Conservation (phyloP, 2,797 vertebrate genomes). For the Lithobates pipiens region DNA sequence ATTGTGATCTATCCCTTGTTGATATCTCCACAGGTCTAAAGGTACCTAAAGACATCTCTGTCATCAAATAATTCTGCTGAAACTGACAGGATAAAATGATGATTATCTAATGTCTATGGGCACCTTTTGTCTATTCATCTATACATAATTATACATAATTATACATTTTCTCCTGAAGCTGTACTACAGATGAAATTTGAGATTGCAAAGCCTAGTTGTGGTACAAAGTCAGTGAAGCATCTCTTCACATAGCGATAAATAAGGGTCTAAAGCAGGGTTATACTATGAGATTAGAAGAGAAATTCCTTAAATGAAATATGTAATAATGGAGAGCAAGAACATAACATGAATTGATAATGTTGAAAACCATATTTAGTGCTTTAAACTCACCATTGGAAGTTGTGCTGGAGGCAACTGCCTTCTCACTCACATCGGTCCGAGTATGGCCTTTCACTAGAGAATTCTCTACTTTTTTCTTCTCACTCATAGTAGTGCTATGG, state of each 20-base stretch:
- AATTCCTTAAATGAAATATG: neutral
- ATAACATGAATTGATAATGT: neutral
- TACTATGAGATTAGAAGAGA: neutral
- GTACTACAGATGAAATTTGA: neutral
- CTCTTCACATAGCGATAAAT: neutral
- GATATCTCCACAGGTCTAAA: neutral
- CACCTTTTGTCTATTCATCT: constrained; percentile 1
- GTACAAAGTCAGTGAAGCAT: neutral
- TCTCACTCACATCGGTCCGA: constrained; percentile 95
- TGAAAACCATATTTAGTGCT: neutral
- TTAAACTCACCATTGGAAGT: constrained; percentile 92
- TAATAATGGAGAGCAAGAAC: neutral
- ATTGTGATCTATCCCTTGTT: neutral
- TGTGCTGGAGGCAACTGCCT: constrained; percentile 97
- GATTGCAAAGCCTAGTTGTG: neutral
- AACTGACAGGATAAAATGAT: neutral
- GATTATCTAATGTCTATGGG: neutral
- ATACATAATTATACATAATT: constrained; percentile 1
- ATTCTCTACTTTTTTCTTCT: constrained; percentile 97
- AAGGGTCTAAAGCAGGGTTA: neutral
- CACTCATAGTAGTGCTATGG: constrained; percentile 89
- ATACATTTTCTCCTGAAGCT: neutral
- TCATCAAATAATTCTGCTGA: neutral
- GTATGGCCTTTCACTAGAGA: constrained; percentile 89
- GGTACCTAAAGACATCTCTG: neutral